phyloP scores from a whole-genome alignment of 2,113 vertebrate species.

The Lates calcarifer region DNA sequence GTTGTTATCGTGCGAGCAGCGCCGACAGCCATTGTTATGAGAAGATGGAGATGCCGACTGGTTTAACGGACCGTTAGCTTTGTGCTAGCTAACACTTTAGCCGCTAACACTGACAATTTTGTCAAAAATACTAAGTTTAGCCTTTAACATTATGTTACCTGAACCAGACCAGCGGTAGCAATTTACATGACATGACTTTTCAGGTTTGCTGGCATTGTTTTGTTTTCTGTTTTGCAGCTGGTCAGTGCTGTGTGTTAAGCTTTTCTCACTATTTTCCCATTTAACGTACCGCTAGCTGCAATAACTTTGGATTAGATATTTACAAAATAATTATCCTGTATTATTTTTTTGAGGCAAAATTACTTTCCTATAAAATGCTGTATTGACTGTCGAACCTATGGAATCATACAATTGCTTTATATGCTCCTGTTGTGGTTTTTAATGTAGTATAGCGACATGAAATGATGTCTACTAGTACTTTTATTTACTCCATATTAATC shows the following conservation, averaged over 20 bases:
- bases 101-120: constrained; percentile 16
- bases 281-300: not conserved
- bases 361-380: not conserved
- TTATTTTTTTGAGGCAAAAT: not conserved
- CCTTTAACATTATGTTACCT: not conserved
- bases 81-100: constrained; percentile 49
- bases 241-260: not conserved
- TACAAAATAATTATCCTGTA: not conserved
- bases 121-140: not conserved
- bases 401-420: not conserved
- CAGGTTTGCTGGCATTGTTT: not conserved
- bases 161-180: not conserved
- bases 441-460: not conserved
- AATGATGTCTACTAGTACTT: not conserved
- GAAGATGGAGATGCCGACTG: constrained; percentile 73
- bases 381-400: not conserved
- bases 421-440: not conserved
- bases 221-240: not conserved
- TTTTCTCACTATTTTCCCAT: not conserved
- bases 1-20: constrained; percentile 67
- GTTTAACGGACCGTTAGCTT: constrained; percentile 67
- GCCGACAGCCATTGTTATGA: constrained; percentile 82
- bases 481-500: not conserved
- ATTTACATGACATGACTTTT: not conserved
- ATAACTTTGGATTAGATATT: not conserved